Base-by-base conservation (phyloP, 2,113 vertebrate genomes). In the Sceloporus tristichus region DNA sequence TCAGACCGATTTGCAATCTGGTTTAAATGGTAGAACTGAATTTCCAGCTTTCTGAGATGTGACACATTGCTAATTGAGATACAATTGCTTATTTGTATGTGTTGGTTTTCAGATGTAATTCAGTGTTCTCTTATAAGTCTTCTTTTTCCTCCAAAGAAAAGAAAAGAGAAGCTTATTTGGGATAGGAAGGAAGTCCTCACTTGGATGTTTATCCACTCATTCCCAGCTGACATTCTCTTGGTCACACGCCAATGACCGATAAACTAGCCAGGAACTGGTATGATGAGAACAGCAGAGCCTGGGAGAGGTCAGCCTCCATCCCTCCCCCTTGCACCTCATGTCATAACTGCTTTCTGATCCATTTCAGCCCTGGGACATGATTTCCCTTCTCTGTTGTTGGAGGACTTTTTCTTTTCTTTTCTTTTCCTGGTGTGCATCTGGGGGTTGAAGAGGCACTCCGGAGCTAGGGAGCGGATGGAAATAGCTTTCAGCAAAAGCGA, bases 151-250 rank as follows among this genome's bases (percentile, higher is more conserved):
- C 14, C 66, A 9, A 71, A 66, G 2, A 48, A 82, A 70, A 70
- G 42, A 34, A 68, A 3, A 13, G 40, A 16, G 42, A 40, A 40
- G 0, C 84, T 91, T 91, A 5, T 91, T 91, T 0, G 68, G 87
- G 86, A 85, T 89, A 95, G 94, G 94, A 95, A 95, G 93, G 93
- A 92, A 96, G 93, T 87, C 79, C 85, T 79, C 62, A 84, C 92
- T 94, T 70, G 14, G 94, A 91, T 94, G 95, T 96, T 95, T 96
- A 88, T 94, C 93, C 95, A 82, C 92, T 93, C 92, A 93, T 81
- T 92, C 90, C 94, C 93, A 90, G 90, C 92, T 0, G 87, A 92
- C 94, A 88, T 94, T 94, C 92, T 85, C 92, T 94, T 95, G 94
- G 94, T 94, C 3, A 9, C 0, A 4, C 87, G 94, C 93, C 94